Percentiles rank a stretch among this genome's conserved stretches.
phyloP scores from a whole-genome alignment of 2,888 invertebrate species.

The Pachycephus smyrnensis region DNA sequence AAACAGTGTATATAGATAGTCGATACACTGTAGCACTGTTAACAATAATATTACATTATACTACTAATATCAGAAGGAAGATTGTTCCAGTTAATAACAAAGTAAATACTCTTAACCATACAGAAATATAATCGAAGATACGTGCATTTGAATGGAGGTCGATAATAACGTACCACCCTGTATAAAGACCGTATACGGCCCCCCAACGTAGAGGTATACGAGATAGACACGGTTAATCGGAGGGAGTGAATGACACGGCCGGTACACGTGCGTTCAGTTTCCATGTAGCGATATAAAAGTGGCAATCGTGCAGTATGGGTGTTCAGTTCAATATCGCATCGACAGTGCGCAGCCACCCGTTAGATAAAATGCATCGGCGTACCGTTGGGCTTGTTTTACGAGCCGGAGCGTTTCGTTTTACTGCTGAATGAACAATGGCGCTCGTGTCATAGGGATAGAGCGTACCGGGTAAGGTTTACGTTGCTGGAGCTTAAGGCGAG shows the following conservation, averaged over 20 bases:
- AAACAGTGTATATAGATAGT: not conserved
- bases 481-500: not conserved
- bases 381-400: conserved; percentile 30
- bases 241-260: not conserved
- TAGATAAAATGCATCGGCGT: conserved; percentile 12
- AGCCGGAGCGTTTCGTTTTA: conserved; percentile 31
- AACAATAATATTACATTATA: not conserved
- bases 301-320: not conserved
- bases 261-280: not conserved
- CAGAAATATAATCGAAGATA: not conserved
- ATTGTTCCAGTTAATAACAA: not conserved
- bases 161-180: not conserved
- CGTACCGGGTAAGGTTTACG: conserved; percentile 18
- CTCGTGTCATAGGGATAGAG: conserved; percentile 6
- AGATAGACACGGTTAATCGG: not conserved
- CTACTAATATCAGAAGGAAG: not conserved
- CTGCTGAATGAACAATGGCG: conserved; percentile 21
- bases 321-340: not conserved
- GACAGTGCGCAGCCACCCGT: not conserved
- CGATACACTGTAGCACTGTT: not conserved
- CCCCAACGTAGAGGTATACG: not conserved
- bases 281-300: too few relatives aligned
- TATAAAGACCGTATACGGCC: not conserved
- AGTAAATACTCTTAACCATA: not conserved
- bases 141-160: not conserved